phyloP scores from a whole-genome alignment of 1,140 invertebrate genomes.

The Batillaria attramentaria region DNA sequence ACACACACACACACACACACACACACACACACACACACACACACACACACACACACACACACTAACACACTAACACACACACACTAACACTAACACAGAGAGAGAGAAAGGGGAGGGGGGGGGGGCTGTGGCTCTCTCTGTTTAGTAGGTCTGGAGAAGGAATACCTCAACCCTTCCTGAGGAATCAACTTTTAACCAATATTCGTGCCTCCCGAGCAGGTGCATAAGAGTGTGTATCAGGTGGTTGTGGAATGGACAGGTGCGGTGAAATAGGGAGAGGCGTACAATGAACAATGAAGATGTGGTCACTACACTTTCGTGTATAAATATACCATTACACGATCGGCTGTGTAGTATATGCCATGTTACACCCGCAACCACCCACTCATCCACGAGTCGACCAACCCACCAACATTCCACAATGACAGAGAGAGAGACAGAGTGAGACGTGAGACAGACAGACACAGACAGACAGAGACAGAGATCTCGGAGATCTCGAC shows the following conservation, averaged over 20 bases:
- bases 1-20: conserved; percentile 1
- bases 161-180: background rate
- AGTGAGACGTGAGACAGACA: too few relatives aligned
- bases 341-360: background rate
- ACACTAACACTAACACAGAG: too few relatives aligned
- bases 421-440: too few relatives aligned
- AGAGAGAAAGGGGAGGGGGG: too few relatives aligned
- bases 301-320: background rate
- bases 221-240: background rate
- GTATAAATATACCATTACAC: background rate
- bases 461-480: too few relatives aligned
- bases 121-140: too few relatives aligned
- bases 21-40: background rate
- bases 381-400: too few relatives aligned
- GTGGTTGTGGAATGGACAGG: background rate
- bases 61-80: background rate
- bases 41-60: conserved; percentile 10
- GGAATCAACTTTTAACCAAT: background rate
- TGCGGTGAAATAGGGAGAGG: background rate
- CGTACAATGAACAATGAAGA: background rate
- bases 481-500: too few relatives aligned
- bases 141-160: too few relatives aligned
- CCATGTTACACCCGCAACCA: too few relatives aligned
- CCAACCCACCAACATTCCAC: too few relatives aligned
- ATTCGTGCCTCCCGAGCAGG: background rate